Base-by-base conservation (phyloP, 2,888 invertebrate species). In the Hybos culiciformis region DNA sequence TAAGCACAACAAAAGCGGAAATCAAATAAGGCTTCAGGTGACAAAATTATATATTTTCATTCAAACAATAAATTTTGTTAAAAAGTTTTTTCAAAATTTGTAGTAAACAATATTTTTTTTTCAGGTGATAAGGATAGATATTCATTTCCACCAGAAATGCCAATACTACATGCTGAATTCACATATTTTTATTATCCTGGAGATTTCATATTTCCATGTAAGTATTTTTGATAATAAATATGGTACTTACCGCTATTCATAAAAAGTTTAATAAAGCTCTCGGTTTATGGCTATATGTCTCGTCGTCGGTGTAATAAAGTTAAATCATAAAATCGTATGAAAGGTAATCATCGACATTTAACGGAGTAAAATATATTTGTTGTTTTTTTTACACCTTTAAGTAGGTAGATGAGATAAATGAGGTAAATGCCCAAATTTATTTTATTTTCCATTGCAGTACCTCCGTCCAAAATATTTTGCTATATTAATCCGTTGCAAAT, bases 151-250 rank as follows among this genome's bases (percentile, higher is more conserved):
- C 82, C 83, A 9, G 92, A 93, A 59, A 83, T 90, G 53, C 85
- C 90, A 15, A 78, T 93, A 21, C 61, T 97, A n/a, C 96, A 97
- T 66, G 83, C 93, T 1, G 97, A 98, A 62, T 84, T 93, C 51
- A 92, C 92, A 1, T 88, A 90, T 61, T 97, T 91, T 66, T 97
- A 96, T 62, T 94, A 94, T 61, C 93, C 94, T 0, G 88, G 86
- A 36, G 88, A 90, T 57, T 77, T 82, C 44, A 80, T 82, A 55
- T 90, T 88, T 69, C 90, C 91, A 57, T 70, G 90, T 90, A 71
- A 74, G 77, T 56, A 33, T 15, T 15, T 19, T 37, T 34, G n/a
- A 5, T 18, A n/a, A 32, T 46, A 39, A 14, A 26, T 32, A n/a
- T n/a, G n/a, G n/a, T n/a, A n/a, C n/a, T n/a, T n/a, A n/a, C n/a